phyloP scores from a whole-genome alignment of 2,113 vertebrate genomes.

The Falcunculus frontatus region DNA sequence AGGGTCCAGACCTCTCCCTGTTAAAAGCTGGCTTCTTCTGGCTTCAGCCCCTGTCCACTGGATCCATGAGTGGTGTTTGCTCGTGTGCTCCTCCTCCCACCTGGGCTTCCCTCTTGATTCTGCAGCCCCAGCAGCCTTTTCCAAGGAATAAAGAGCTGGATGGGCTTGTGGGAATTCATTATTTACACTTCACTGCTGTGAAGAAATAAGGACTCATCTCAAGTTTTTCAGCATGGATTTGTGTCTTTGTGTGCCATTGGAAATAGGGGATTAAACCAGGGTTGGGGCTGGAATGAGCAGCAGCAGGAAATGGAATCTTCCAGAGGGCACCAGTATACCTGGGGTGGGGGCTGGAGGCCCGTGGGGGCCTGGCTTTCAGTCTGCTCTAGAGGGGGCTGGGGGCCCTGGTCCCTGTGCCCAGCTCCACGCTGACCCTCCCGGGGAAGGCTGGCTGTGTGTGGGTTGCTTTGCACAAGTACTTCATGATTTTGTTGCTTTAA shows the following conservation, averaged over 20 bases:
- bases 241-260: background rate
- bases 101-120: rapidly evolving
- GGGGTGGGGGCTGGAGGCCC: background rate
- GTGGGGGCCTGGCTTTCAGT: background rate
- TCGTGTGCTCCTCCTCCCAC: background rate
- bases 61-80: rapidly evolving
- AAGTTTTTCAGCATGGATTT: background rate
- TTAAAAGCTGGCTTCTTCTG: background rate
- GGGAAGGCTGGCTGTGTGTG: background rate
- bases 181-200: background rate
- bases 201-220: background rate
- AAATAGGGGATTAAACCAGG: background rate
- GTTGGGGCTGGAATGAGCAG: background rate
- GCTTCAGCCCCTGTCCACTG: rapidly evolving
- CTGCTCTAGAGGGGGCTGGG: background rate
- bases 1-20: background rate
- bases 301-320: background rate
- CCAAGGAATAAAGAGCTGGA: background rate
- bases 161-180: background rate
- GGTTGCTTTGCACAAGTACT: background rate
- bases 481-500: background rate
- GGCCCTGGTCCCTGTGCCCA: background rate
- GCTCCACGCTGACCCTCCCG: background rate
- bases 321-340: rapidly evolving
- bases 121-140: background rate